Percentiles rank a stretch among this genome's conserved stretches.
Evolutionary conservation across 1,140 invertebrate genomes (phyloP).

Genomic region (Matsumurasca onukii): DNA sequence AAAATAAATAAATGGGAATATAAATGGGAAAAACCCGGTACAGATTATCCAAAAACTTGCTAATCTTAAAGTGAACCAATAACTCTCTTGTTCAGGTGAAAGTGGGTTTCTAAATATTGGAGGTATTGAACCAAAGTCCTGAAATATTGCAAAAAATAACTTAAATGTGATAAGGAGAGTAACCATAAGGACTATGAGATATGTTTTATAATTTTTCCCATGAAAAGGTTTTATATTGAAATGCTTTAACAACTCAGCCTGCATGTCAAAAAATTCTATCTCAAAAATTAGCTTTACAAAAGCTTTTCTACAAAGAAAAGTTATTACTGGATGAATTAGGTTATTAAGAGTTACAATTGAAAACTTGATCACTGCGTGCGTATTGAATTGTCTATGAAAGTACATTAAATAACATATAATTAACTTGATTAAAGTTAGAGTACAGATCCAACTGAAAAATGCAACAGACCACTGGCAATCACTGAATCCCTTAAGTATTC

Average conservation of each 20-base stretch:
- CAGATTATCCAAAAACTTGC: background rate
- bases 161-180: background rate
- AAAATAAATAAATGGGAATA: background rate
- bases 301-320: background rate
- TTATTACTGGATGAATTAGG: background rate
- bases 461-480: background rate
- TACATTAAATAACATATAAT: background rate
- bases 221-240: background rate
- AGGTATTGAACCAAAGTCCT: background rate
- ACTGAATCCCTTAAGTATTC: too few species aligned
- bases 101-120: background rate
- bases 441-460: background rate
- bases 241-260: background rate
- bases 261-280: conserved; percentile 6
- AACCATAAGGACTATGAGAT: background rate
- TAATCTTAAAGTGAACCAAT: background rate
- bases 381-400: background rate
- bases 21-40: background rate
- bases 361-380: too few species aligned
- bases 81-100: background rate
- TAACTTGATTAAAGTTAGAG: background rate
- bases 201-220: background rate
- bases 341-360: background rate
- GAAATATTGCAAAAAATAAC: background rate
- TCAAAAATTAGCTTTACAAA: conserved; percentile 1